Evolutionary conservation across 1,140 invertebrate species (phyloP), one percentile per base, ranked within the genome.

Genomic region (Drosophila tristis): DNA sequence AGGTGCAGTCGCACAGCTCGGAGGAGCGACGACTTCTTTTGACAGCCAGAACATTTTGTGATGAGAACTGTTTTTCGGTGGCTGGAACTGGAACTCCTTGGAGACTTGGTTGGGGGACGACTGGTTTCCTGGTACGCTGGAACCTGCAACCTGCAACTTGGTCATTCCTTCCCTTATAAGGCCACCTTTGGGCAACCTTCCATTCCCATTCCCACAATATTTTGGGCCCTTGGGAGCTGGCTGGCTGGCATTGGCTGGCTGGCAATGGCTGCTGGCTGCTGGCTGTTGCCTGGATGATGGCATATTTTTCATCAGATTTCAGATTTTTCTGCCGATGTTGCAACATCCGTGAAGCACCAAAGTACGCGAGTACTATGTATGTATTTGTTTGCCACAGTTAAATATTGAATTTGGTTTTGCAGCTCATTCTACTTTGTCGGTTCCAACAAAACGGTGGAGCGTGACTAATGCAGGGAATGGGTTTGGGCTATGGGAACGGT

Each of bases 141-240:
- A 2, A 49, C 5, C 43, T 39, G 13, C 13, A 2, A 49, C 11
- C 43, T 39, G 13, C 13, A 2, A 49, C 11, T 26, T 39, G 13
- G 43, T 47, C 56, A 47, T 31, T 58, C 56, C 56, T 47, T 16
- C 56, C 56, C 47, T 58, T 58, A 64, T 15, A 8, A 23, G 25
- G 50, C 8, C 25, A n/a, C 23, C 43, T 63, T n/a, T 9, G 29
- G 25, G 50, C 8, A 39, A 20, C n/a, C 43, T 49, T 42, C 62
- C 64, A 49, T 44, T 26, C 15, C 29, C 23, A 67, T 65, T 64
- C 35, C 64, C 35, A 51, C 50, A 61, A 64, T 60, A 64, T 63
- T 64, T 62, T 39, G 35, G 15, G 59, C 63, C 63, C 57, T 26
- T 43, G 64, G 64, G 47, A 11, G 20, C 20, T 43, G 15, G n/a